Evolutionary conservation across 2,797 vertebrate genomes (phyloP).

Genomic region (Rhadinocentrus ornatus): DNA sequence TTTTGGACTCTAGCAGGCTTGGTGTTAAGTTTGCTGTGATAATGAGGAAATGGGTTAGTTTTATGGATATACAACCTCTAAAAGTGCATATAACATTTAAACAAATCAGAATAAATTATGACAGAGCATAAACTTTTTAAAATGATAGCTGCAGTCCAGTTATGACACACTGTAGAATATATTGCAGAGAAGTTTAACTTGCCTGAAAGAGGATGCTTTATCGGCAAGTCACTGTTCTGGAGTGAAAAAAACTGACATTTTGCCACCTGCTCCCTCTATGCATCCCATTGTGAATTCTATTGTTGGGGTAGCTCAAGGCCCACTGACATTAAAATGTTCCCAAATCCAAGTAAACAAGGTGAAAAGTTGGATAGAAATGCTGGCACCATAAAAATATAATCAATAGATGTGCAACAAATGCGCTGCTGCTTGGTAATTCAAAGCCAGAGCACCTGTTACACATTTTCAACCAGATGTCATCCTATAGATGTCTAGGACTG

Average conservation of each 20-base stretch:
- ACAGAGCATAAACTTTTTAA: slow-evolving; percentile 1
- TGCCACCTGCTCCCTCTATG: slow-evolving; percentile 23
- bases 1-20: background rate
- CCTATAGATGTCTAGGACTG: background rate
- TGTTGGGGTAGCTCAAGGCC: slow-evolving; percentile 59
- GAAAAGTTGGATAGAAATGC: slow-evolving; percentile 33
- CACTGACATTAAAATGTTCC: slow-evolving; percentile 22
- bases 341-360: slow-evolving; percentile 20
- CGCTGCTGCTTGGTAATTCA: background rate
- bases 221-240: slow-evolving; percentile 8
- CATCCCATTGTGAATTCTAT: slow-evolving; percentile 40
- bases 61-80: background rate
- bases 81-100: slow-evolving; percentile 13
- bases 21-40: background rate
- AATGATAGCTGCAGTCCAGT: slow-evolving; percentile 10
- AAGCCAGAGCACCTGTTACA: background rate
- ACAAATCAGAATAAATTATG: slow-evolving; percentile 15
- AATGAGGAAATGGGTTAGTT: slow-evolving; percentile 15
- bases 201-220: background rate
- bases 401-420: slow-evolving; percentile 24
- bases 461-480: background rate
- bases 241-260: slow-evolving; percentile 36
- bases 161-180: background rate
- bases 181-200: background rate
- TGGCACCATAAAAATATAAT: slow-evolving; percentile 27